phyloP scores from a whole-genome alignment of 2,113 vertebrate genomes.

The Todiramphus saurophagus region DNA sequence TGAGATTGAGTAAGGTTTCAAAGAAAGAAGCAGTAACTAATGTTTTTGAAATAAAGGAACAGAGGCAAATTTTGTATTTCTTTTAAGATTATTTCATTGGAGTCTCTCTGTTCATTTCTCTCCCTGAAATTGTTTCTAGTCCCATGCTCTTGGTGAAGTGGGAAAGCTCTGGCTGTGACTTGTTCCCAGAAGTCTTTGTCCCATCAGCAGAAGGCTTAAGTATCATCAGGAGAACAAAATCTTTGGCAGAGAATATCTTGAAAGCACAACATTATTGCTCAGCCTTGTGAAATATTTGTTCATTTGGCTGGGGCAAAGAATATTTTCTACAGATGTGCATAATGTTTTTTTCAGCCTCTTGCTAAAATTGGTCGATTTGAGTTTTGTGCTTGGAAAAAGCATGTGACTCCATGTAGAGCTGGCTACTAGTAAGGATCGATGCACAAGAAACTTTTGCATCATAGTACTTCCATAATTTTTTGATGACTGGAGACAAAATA shows the following conservation, averaged over 20 bases:
- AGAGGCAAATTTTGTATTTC: not conserved
- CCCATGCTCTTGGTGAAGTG: rapidly evolving
- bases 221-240: not conserved
- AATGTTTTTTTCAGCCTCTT: not conserved
- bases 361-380: not conserved
- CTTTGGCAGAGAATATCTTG: not conserved
- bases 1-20: not conserved
- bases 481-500: not conserved
- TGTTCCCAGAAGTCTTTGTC: not conserved
- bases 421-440: not conserved
- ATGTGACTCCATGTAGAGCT: not conserved
- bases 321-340: not conserved
- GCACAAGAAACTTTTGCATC: not conserved
- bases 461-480: not conserved
- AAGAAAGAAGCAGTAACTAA: not conserved
- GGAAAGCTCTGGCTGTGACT: not conserved
- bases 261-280: not conserved
- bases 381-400: not conserved
- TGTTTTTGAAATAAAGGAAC: not conserved
- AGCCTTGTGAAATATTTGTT: not conserved
- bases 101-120: not conserved
- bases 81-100: not conserved
- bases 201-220: not conserved
- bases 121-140: not conserved
- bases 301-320: slow-evolving; percentile 1